A percentile compares a stretch with the other conserved stretches of the same genome.
Conservation (phyloP, 2,888 invertebrate genomes). For the Argyresthia goedartella region DNA sequence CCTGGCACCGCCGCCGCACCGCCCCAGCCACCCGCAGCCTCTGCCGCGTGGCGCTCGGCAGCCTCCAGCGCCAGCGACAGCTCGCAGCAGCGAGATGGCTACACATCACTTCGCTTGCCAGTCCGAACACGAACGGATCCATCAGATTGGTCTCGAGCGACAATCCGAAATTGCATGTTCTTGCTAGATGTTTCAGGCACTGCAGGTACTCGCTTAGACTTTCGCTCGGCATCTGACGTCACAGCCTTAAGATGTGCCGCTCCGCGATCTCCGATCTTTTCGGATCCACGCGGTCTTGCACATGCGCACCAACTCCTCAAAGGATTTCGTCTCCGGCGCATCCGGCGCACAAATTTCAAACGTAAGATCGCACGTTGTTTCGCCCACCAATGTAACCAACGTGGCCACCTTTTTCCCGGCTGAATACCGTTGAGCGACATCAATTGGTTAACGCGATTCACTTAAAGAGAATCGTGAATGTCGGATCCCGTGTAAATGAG, state of each 20-base stretch:
- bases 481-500: too few relatives aligned
- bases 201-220: conserved; percentile 6
- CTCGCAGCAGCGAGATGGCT: conserved; percentile 6
- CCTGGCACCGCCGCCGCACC: conserved; percentile 5
- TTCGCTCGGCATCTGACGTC: not conserved
- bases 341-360: not conserved
- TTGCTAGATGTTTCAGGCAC: conserved; percentile 11
- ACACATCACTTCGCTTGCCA: conserved; percentile 5
- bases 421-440: not conserved
- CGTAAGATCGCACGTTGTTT: not conserved
- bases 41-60: conserved; percentile 4
- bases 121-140: conserved; percentile 9
- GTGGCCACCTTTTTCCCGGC: not conserved
- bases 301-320: not conserved
- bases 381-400: not conserved
- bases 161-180: conserved; percentile 6
- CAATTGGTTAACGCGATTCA: not conserved
- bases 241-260: not conserved
- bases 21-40: conserved; percentile 5
- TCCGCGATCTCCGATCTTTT: not conserved
- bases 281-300: not conserved
- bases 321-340: not conserved
- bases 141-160: conserved; percentile 7
- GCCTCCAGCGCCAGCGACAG: conserved; percentile 6
- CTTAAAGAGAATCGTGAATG: not conserved